Conservation (phyloP, 2,113 vertebrate genomes). For the Greenwoodochromis staneri region DNA sequence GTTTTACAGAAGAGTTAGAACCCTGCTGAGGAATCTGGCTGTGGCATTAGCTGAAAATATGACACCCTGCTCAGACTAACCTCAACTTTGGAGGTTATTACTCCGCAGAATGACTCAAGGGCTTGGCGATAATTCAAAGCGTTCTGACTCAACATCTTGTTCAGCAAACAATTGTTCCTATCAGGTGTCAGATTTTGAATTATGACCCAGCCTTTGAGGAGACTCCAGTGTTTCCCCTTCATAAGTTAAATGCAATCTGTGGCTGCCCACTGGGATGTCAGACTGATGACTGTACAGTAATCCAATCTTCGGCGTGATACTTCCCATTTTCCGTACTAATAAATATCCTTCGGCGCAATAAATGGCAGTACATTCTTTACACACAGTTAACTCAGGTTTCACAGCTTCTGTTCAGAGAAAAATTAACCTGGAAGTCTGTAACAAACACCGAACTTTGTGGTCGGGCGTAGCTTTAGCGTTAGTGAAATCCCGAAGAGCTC, state of each 20-base stretch:
- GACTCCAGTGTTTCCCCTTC: not conserved
- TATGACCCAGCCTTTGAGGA: not conserved
- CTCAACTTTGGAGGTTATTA: not conserved
- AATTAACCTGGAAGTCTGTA: not conserved
- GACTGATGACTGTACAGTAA: not conserved
- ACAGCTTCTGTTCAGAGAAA: not conserved
- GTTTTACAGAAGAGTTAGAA: not conserved
- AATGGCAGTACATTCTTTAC: not conserved
- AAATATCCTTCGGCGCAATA: not conserved
- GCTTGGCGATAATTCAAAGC: not conserved
- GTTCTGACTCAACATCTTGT: not conserved
- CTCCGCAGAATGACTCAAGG: not conserved
- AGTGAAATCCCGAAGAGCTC: not conserved
- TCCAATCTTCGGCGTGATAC: not conserved
- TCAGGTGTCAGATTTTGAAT: not conserved
- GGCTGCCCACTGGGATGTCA: not conserved
- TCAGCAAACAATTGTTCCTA: not conserved
- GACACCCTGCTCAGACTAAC: not conserved
- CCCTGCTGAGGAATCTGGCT: not conserved
- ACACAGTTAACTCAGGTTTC: not conserved
- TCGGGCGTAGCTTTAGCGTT: not conserved
- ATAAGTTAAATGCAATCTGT: not conserved
- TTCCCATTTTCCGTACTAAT: not conserved
- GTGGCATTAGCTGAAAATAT: not conserved
- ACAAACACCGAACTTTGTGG: not conserved